Evolutionary conservation across 2,113 vertebrate genomes (phyloP).

Genomic region (Dasyornis broadbenti): DNA sequence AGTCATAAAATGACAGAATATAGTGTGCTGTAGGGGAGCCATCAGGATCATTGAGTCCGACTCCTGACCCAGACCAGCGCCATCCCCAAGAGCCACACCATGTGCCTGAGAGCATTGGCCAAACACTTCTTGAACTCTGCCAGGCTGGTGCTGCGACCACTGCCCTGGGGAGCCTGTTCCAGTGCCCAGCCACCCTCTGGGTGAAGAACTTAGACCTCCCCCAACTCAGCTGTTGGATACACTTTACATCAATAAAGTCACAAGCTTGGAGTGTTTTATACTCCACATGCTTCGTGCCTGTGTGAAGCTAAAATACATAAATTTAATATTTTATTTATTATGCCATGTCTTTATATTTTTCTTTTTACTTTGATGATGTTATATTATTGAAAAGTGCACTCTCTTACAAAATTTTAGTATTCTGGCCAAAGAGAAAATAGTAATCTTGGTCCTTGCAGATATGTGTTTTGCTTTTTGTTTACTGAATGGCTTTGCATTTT

Average conservation of each 20-base stretch:
- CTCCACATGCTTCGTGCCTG: background rate
- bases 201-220: background rate
- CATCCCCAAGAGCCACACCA: too few species aligned
- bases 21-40: background rate
- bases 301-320: background rate
- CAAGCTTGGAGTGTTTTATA: background rate
- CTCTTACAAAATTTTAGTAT: background rate
- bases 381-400: background rate
- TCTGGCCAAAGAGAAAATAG: background rate
- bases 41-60: background rate
- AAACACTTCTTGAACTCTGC: background rate
- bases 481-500: background rate
- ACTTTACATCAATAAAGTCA: background rate
- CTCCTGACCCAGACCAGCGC: background rate
- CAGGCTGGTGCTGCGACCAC: background rate
- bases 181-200: accelerated
- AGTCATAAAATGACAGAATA: background rate
- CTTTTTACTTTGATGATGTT: background rate
- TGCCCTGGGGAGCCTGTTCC: background rate
- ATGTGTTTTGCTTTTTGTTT: background rate
- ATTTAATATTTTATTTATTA: background rate
- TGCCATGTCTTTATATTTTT: background rate
- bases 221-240: background rate
- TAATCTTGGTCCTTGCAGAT: background rate
- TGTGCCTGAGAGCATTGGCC: background rate